Evolutionary conservation across 2,888 invertebrate species (phyloP).

Genomic region (Harpalus rubripes): DNA sequence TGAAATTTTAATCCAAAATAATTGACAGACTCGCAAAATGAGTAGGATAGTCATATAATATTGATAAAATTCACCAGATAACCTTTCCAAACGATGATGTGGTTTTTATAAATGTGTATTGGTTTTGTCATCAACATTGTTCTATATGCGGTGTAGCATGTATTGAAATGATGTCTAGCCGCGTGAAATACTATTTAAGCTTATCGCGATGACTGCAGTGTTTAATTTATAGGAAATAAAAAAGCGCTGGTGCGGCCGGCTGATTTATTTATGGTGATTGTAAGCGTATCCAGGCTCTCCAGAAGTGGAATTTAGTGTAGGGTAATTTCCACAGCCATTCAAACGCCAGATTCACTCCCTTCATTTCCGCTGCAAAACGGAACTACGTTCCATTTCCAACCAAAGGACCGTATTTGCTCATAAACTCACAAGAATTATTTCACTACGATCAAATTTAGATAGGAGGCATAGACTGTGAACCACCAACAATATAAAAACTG

Average conservation of each 20-base stretch:
- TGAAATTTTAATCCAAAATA: too few relatives aligned
- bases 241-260: constrained; percentile 14
- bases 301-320: constrained; percentile 59
- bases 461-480: background rate
- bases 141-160: background rate
- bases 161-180: constrained; percentile 1
- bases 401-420: constrained; percentile 45
- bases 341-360: constrained; percentile 66
- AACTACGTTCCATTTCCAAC: constrained; percentile 52
- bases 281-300: constrained; percentile 56
- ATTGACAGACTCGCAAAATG: too few relatives aligned
- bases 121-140: too few relatives aligned
- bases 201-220: constrained; percentile 25
- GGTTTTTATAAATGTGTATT: too few relatives aligned
- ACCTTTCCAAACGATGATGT: too few relatives aligned
- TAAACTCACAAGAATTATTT: constrained; percentile 7
- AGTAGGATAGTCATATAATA: too few relatives aligned
- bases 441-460: constrained; percentile 2
- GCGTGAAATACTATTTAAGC: constrained; percentile 48
- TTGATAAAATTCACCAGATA: too few relatives aligned
- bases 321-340: constrained; percentile 63
- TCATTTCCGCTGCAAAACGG: constrained; percentile 61
- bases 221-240: constrained; percentile 57
- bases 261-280: constrained; percentile 61
- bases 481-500: too few relatives aligned